A percentile compares a stretch with the other conserved stretches of the same genome.
Conservation (phyloP, 2,113 vertebrate species). For the Apaloderma vittatum region DNA sequence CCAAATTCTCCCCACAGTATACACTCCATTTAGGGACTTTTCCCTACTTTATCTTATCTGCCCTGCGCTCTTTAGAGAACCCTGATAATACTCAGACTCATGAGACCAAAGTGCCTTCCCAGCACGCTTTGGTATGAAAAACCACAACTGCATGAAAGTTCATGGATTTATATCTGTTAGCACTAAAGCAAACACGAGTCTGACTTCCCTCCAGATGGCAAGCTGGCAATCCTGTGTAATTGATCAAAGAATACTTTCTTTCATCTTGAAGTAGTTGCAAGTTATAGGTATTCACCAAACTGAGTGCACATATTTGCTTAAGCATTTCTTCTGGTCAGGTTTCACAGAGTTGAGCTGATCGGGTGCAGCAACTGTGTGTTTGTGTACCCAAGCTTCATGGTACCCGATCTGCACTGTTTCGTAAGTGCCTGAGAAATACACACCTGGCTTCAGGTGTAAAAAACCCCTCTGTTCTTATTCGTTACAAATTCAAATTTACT, state of each 20-base stretch:
- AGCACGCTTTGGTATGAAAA: not conserved
- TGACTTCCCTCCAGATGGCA: not conserved
- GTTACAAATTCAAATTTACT: not conserved
- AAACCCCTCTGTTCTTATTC: not conserved
- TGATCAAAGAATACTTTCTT: not conserved
- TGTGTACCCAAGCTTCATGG: not conserved
- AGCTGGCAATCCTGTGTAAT: not conserved
- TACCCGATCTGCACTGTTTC: not conserved
- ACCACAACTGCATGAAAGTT: not conserved
- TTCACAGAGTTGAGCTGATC: not conserved
- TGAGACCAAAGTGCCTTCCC: not conserved
- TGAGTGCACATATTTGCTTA: not conserved
- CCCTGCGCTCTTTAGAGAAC: not conserved
- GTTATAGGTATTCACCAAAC: not conserved
- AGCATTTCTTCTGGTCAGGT: not conserved
- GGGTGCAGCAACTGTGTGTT: not conserved
- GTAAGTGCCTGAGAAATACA: not conserved
- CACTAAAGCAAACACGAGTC: not conserved
- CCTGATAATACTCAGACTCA: not conserved
- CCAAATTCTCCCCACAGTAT: not conserved
- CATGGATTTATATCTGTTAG: not conserved
- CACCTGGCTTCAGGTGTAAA: not conserved
- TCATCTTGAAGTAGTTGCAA: not conserved
- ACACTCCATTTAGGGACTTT: not conserved
- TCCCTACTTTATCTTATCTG: not conserved